Evolutionary conservation across 2,888 invertebrate genomes (phyloP), one percentile per base, ranked within the genome.

Genomic region (Cantharis flavilabris): DNA sequence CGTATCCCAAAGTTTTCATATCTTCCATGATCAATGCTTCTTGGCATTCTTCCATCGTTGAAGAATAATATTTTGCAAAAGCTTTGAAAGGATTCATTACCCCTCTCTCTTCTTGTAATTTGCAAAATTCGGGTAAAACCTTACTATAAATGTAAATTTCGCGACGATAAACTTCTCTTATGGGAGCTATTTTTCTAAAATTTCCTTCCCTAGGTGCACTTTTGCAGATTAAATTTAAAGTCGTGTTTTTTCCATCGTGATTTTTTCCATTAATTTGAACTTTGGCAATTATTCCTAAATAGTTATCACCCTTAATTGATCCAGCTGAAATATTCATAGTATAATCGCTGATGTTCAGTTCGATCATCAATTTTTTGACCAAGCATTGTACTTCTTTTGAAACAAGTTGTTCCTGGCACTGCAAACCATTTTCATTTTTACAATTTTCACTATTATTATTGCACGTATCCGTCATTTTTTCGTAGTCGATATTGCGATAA

Each of bases 141-240:
- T 71, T 69, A 11, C 28, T 70, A 70, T 81, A 80, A 65, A 77
- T 62, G 69, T 82, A 82, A 5, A 82, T 80, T 80, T 87, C 86
- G 9, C 85, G 78, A 11, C 71, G 62, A 75, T 84, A 87, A 3
- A 82, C 79, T 5, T 75, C 64, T 0, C 76, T 75, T 1, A 86
- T 77, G 5, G 83, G 82, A 5, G 82, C 75, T 2, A 79, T n/a
- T 18, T 79, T 77, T n/a, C 85, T 80, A 11, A 84, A 78, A 11
- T 71, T 74, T 72, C 81, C 82, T 14, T 75, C 79, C 20, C 75
- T 69, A 5, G 82, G 82, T 0, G 85, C 83, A 13, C 82, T 81
- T 81, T 87, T 87, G n/a, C 84, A 76, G 2, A 86, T 84, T 73
- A 84, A 79, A 63, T 84, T 75, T n/a, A 77, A 23, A 7, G 67